Conservation (phyloP, 2,888 invertebrate species). For the Lasioglossum morio region DNA sequence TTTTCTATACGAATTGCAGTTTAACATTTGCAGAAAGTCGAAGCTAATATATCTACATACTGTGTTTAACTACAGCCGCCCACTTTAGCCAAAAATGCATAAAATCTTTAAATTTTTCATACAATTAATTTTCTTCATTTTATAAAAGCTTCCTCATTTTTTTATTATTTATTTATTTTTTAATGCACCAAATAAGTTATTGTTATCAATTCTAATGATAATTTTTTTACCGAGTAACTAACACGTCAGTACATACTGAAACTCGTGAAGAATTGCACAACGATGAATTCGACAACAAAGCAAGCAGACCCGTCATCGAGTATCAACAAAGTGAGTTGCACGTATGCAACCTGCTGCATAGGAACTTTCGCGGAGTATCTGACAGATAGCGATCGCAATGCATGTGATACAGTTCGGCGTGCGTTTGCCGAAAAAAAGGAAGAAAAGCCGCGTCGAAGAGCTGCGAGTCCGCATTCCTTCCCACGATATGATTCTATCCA, state of each 20-base stretch:
- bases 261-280: neutral
- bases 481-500: constrained; percentile 31
- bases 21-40: too few species aligned
- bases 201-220: too few species aligned
- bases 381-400: neutral
- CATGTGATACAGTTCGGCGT: neutral
- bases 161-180: too few species aligned
- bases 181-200: too few species aligned
- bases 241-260: neutral
- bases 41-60: too few species aligned
- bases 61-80: neutral
- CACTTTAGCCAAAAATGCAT: too few species aligned
- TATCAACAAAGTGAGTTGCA: neutral
- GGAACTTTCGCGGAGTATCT: neutral
- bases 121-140: too few species aligned
- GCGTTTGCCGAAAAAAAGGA: neutral
- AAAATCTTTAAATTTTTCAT: neutral
- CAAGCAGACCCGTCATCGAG: neutral
- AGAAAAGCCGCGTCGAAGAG: neutral
- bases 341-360: neutral
- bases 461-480: constrained; percentile 7
- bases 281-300: neutral
- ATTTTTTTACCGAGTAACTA: neutral
- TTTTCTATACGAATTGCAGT: too few species aligned
- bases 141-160: too few species aligned